Evolutionary conservation across 1,140 invertebrate genomes (phyloP), one percentile per base, ranked within the genome.

Genomic region (Lasioglossum albipes): DNA sequence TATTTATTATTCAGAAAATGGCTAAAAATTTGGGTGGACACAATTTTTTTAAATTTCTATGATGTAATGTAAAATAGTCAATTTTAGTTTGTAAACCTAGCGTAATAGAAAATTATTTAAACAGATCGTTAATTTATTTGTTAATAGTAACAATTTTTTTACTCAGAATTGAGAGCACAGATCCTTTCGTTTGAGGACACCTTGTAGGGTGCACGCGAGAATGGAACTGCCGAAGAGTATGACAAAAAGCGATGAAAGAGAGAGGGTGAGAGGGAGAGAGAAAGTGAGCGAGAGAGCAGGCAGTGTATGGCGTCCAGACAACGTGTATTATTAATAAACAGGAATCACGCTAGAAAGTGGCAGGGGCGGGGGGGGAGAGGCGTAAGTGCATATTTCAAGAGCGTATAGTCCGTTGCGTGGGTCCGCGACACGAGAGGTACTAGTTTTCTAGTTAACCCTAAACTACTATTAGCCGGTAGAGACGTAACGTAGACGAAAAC

Each of bases 251-350:
- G 13, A 74, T 61, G 42, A 67, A n/a, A 31, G 12, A 49, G 45
- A 49, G 45, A 49, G 2, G 45, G 13, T 12, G 45, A 13, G 10
- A 49, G 45, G 13, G 45, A 49, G 45, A 12, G 45, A 49, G 45
- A 49, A 13, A 49, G 10, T 12, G 45, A 49, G 45, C 7, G 45
- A 49, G 10, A 49, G 45, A 49, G 61, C 73, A 36, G 84, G 79
- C 84, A 87, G 71, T 81, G 81, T 75, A 87, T 76, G 85, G 81
- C 77, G 76, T 85, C 78, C 79, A 76, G 88, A 89, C 83, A 88
- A 84, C 87, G 81, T 91, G 86, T 87, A 89, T 91, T 90, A 89
- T 90, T 86, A 88, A 86, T 84, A 75, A 88, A 81, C 13, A 18
- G 36, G 31, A 65, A 85, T 86, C 68, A 61, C 36, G 77, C 77